phyloP scores from a whole-genome alignment of 2,888 invertebrate genomes.

The Lithophane socia region DNA sequence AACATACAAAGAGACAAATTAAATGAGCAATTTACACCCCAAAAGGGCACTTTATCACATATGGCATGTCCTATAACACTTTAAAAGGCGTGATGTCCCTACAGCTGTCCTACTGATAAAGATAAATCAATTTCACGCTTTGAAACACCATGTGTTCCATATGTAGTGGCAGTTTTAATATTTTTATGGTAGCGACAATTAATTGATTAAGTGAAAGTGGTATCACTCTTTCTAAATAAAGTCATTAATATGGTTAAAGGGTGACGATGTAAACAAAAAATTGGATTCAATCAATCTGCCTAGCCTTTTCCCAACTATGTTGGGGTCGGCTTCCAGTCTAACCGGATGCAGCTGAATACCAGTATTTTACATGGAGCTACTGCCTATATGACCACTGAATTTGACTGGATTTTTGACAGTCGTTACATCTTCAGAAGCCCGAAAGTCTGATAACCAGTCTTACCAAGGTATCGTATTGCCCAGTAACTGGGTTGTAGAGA shows the following conservation, averaged over 20 bases:
- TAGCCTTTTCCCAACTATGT: too few species aligned
- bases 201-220: conserved; percentile 55
- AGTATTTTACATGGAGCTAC: too few species aligned
- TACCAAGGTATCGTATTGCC: neutral
- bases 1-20: conserved; percentile 30
- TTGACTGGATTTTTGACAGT: too few species aligned
- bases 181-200: conserved; percentile 58
- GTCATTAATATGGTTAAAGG: conserved; percentile 29
- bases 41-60: conserved; percentile 40
- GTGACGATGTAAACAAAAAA: conserved; percentile 10
- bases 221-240: conserved; percentile 53
- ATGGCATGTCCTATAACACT: conserved; percentile 46
- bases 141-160: conserved; percentile 53
- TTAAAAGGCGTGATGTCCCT: conserved; percentile 67
- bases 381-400: too few species aligned
- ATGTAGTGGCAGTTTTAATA: conserved; percentile 52
- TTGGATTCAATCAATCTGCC: too few species aligned
- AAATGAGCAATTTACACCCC: conserved; percentile 54
- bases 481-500: neutral
- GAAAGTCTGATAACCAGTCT: neutral
- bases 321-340: too few species aligned
- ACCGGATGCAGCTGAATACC: too few species aligned
- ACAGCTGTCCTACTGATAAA: conserved; percentile 72
- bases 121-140: conserved; percentile 79
- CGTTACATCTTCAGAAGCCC: too few species aligned